Percentiles rank a stretch among this genome's conserved stretches.
Conservation (phyloP, 2,888 invertebrate species). For the Corbicula japonica region DNA sequence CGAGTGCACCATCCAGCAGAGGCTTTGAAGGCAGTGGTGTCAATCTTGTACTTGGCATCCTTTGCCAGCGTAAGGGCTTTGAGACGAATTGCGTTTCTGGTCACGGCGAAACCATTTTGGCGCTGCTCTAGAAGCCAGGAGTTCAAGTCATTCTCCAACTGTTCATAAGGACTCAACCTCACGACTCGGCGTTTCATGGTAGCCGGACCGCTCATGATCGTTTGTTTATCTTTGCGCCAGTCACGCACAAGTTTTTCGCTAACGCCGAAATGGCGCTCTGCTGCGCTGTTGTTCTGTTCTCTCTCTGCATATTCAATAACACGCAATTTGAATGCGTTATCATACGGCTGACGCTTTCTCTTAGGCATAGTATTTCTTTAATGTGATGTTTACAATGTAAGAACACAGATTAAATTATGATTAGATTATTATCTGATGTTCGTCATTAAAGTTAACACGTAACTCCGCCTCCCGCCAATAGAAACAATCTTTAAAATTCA, state of each 20-base stretch:
- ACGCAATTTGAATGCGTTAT: too few relatives aligned
- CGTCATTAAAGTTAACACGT: too few relatives aligned
- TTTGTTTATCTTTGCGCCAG: neutral
- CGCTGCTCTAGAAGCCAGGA: neutral
- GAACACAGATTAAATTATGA: too few relatives aligned
- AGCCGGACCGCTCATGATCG: neutral
- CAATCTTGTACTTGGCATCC: constrained; percentile 2
- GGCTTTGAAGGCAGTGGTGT: neutral
- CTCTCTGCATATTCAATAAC: too few relatives aligned
- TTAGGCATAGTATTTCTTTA: too few relatives aligned
- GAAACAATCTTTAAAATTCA: too few relatives aligned
- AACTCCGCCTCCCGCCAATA: too few relatives aligned
- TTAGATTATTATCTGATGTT: too few relatives aligned
- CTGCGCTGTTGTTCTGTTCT: neutral
- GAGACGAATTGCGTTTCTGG: neutral
- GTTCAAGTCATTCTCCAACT: neutral
- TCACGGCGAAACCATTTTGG: neutral
- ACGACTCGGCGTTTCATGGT: neutral
- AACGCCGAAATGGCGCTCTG: constrained; percentile 4
- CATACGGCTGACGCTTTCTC: too few relatives aligned
- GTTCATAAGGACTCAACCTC: neutral
- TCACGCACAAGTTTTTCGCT: constrained; percentile 7
- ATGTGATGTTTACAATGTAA: too few relatives aligned
- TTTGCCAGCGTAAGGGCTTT: neutral
- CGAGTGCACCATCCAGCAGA: neutral